A percentile compares a stretch with the other conserved stretches of the same genome.
Conservation (phyloP, 1,140 invertebrate species). For the Leptestheria dahalacensis region DNA sequence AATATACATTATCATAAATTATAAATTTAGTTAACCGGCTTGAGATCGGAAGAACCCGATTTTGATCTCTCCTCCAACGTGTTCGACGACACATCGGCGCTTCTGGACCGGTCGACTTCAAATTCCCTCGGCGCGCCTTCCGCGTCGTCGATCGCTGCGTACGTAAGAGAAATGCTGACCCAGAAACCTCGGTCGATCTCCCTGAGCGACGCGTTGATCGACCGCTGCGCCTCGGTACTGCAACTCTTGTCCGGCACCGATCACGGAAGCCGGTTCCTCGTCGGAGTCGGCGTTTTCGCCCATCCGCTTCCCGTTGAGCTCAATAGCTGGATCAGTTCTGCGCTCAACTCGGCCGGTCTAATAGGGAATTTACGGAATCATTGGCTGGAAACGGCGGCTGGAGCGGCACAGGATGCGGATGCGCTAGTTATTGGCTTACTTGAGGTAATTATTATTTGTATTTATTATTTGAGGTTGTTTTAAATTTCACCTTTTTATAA, state of each 20-base stretch:
- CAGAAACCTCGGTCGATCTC: background rate
- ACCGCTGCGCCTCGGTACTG: background rate
- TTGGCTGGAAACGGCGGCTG: background rate
- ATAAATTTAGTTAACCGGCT: no score
- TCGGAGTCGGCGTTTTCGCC: background rate
- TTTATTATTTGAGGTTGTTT: no score
- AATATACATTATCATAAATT: no score
- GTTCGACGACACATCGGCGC: background rate
- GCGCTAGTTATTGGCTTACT: background rate
- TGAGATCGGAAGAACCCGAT: no score
- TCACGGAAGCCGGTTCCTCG: background rate
- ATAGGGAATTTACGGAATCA: background rate
- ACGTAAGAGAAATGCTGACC: background rate
- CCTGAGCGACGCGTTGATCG: background rate
- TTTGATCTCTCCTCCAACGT: background rate
- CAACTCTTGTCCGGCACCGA: background rate
- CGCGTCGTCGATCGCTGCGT: background rate
- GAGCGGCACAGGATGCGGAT: background rate
- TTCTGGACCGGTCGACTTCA: background rate
- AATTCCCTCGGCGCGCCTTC: background rate
- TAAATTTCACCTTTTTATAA: no score
- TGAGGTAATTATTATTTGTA: no score
- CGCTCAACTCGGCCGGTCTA: background rate
- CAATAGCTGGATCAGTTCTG: background rate
- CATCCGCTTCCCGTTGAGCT: background rate